Percentiles rank a stretch among this genome's conserved stretches.
Conservation (phyloP, 2,113 vertebrate genomes). For the Rissa tridactyla region DNA sequence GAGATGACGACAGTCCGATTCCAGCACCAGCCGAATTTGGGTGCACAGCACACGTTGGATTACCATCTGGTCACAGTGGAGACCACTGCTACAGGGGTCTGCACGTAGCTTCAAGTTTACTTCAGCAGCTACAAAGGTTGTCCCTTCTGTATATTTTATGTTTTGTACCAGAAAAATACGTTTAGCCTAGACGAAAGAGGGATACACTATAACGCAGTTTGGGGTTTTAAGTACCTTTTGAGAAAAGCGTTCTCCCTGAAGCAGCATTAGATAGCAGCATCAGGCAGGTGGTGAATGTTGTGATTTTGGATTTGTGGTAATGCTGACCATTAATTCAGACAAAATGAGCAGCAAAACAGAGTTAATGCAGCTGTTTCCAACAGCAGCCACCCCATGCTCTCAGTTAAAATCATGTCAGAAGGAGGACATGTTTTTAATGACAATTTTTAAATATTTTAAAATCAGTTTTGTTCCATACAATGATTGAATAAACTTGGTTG, state of each 20-base stretch:
- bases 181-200: not conserved
- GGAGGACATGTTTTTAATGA: not conserved
- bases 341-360: not conserved
- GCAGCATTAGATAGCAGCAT: not conserved
- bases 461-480: not conserved
- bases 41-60: accelerated
- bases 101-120: not conserved
- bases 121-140: not conserved
- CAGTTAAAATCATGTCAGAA: not conserved
- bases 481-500: not conserved
- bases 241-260: not conserved
- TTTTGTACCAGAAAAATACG: not conserved
- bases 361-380: not conserved
- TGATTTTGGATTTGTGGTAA: not conserved
- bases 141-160: not conserved
- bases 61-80: not conserved
- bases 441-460: not conserved
- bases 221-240: not conserved
- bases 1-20: accelerated
- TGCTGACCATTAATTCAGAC: not conserved
- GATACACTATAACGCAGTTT: not conserved
- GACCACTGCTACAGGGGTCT: not conserved
- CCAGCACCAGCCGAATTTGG: not conserved
- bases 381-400: not conserved
- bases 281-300: not conserved